Base-by-base conservation (phyloP, 2,113 vertebrate genomes). In the Microtus ochrogaster region DNA sequence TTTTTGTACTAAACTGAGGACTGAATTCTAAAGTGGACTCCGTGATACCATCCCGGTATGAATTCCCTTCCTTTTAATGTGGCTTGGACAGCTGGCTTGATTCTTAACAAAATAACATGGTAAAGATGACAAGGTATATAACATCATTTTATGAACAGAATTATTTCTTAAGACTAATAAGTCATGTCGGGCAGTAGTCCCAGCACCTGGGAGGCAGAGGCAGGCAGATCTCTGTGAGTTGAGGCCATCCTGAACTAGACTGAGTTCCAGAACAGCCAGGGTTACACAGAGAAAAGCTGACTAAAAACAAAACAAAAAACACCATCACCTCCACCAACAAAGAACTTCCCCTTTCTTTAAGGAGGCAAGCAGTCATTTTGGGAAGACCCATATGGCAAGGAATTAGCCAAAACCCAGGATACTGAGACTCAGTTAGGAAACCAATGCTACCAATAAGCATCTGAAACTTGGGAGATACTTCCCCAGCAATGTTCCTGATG, bases 391-490 rank as follows among this genome's bases (percentile, higher is more conserved):
- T 19, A 0, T 92, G 33, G 30, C 55, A 88, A 96, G 28, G 3
- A 93, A 26, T 16, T 16, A 91, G 58, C 17, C 66, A 92, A 76
- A 95, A 77, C 36, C 49, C 61, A 93, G 94, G 28, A 73, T 61
- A 66, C 22, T 58, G 73, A 94, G 63, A 77, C 13, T 85, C 72
- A 91, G 17, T 85, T 63, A 83, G 70, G 16, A 61, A 93, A 87
- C 7, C 28, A 1, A 87, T 39, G 63, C 24, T 92, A 83, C 9
- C 39, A 76, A 95, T 21, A 90, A 65, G 26, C 87, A 94, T 1
- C 7, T 55, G 26, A 96, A 76, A 76, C n/a, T 72, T 76, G 19
- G 41, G 88, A 96, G 89, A 81, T 58, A 81, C 7, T 90, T 81
- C 49, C 52, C 82, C 41, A 55, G 21, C 2, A 47, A 12, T 70